phyloP scores from a whole-genome alignment of 2,797 vertebrate genomes.

The Pangasius sanitwongsei region DNA sequence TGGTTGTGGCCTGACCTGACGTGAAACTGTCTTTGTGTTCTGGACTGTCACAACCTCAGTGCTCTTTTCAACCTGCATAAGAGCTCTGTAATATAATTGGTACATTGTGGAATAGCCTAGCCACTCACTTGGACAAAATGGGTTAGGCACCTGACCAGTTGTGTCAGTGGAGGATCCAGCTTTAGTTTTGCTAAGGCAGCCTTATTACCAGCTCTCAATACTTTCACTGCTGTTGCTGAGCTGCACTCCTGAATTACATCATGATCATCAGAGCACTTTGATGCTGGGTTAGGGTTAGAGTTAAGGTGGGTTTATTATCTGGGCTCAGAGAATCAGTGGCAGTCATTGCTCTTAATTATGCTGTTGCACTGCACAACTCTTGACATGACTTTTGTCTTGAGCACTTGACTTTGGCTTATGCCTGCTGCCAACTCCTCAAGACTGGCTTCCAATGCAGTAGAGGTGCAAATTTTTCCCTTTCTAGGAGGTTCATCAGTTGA shows the following conservation, averaged over 20 bases:
- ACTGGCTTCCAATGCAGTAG: background rate
- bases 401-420: background rate
- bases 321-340: background rate
- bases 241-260: background rate
- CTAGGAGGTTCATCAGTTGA: background rate
- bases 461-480: background rate
- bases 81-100: background rate
- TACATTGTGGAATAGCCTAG: background rate
- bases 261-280: background rate
- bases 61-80: too few species aligned
- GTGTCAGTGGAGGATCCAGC: background rate
- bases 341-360: background rate
- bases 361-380: background rate
- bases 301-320: background rate
- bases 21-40: background rate
- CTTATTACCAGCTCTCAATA: background rate
- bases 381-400: too few species aligned
- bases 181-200: background rate
- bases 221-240: background rate
- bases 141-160: background rate
- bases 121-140: background rate
- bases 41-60: too few species aligned
- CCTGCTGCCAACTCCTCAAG: background rate
- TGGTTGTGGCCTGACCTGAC: background rate
- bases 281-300: background rate